These are phyloP conservation scores for Drosophila kambysellisi DNA, from an alignment of 2,888 invertebrate species.

Conservation along the genomic window DNA sequence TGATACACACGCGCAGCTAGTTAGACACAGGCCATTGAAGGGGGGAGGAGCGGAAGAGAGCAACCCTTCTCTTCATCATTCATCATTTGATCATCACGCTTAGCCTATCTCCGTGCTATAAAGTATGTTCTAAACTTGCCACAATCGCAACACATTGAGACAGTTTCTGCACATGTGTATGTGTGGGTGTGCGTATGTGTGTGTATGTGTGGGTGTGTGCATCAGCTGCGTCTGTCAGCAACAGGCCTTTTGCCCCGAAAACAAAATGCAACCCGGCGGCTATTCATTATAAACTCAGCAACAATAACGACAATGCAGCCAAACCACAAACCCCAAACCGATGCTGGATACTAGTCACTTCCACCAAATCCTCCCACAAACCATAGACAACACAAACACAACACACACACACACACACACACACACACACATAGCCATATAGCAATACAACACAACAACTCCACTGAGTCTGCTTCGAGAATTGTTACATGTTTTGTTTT, in stretches of 20 bases:
- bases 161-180: background rate
- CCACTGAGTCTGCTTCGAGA: slow-evolving; percentile 54
- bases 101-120: slow-evolving; percentile 23
- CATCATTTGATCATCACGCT: slow-evolving; percentile 61
- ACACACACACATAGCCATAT: background rate
- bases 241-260: slow-evolving; percentile 52
- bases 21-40: background rate
- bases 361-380: slow-evolving; percentile 20
- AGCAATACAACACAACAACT: slow-evolving; percentile 27
- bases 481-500: slow-evolving; percentile 38
- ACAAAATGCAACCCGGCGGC: slow-evolving; percentile 32
- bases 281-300: slow-evolving; percentile 56
- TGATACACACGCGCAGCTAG: slow-evolving; percentile 30
- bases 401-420: slow-evolving; percentile 7
- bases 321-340: slow-evolving; percentile 38
- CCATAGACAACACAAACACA: slow-evolving; percentile 3
- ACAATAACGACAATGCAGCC: slow-evolving; percentile 29
- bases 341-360: slow-evolving; percentile 6
- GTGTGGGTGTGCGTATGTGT: slow-evolving; percentile 1
- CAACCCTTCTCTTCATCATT: slow-evolving; percentile 33
- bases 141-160: slow-evolving; percentile 1
- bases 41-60: too few relatives aligned
- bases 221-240: slow-evolving; percentile 47
- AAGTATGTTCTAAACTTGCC: slow-evolving; percentile 45
- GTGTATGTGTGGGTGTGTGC: background rate